These are phyloP conservation scores for Kryphioiulus occultus DNA, from an alignment of 2,888 invertebrate species.

Conservation along the genomic window DNA sequence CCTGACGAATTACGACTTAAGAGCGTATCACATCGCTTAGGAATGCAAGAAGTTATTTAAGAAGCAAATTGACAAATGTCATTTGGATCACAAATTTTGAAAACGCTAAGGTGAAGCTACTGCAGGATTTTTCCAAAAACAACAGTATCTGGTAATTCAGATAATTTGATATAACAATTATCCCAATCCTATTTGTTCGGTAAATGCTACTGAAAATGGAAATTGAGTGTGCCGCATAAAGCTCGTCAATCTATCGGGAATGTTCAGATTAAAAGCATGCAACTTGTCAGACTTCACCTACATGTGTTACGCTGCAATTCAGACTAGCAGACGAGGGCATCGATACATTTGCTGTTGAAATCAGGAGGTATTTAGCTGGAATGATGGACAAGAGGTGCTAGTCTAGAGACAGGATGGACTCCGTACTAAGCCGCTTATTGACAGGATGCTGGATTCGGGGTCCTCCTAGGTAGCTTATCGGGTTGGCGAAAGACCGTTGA, in stretches of 20 bases:
- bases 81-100: no score
- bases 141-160: no score
- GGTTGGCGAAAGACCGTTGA: constrained; percentile 70
- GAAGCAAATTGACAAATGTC: no score
- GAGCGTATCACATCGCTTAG: no score
- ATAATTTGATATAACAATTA: no score
- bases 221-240: not conserved
- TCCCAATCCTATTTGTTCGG: not conserved
- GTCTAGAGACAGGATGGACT: constrained; percentile 74
- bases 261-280: not conserved
- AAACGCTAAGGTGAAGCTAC: no score
- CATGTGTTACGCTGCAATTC: not conserved
- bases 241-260: not conserved
- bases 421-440: constrained; percentile 69
- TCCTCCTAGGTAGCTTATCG: constrained; percentile 75
- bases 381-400: not conserved
- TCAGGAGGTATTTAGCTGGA: not conserved
- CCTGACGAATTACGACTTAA: no score
- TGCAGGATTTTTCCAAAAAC: no score
- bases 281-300: not conserved
- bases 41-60: no score
- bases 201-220: not conserved
- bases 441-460: constrained; percentile 66
- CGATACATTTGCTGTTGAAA: not conserved
- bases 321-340: not conserved